Conservation (phyloP, 2,797 vertebrate genomes). For the Poecilia velifera region DNA sequence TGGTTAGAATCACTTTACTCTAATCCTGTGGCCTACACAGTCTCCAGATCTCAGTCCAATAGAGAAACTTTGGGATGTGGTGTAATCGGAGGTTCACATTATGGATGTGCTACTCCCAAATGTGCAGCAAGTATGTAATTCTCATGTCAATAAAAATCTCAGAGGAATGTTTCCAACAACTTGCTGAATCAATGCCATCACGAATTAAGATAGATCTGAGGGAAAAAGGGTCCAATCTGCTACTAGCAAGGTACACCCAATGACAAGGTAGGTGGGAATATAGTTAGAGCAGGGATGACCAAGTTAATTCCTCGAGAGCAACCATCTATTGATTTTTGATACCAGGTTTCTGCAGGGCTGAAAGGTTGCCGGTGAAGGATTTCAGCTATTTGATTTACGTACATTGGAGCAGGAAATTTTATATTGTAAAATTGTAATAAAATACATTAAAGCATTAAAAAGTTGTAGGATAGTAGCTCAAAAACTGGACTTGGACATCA, state of each 20-base stretch:
- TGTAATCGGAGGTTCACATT: background rate
- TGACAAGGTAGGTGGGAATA: background rate
- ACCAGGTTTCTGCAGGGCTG: too few relatives aligned
- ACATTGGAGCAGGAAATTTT: too few relatives aligned
- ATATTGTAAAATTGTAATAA: too few relatives aligned
- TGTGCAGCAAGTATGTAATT: background rate
- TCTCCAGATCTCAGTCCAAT: background rate
- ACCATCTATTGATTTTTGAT: too few relatives aligned
- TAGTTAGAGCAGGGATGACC: background rate
- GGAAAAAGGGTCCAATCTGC: background rate
- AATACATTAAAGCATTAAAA: too few relatives aligned
- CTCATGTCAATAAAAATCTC: background rate
- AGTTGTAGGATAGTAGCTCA: too few relatives aligned
- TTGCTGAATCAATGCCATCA: background rate
- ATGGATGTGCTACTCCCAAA: background rate
- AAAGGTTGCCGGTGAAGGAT: too few relatives aligned
- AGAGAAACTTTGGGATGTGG: background rate
- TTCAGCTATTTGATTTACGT: too few relatives aligned
- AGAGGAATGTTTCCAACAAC: background rate
- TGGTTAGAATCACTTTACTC: background rate
- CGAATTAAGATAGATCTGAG: background rate
- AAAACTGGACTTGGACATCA: too few relatives aligned
- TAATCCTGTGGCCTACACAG: background rate
- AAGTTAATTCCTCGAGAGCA: too few relatives aligned
- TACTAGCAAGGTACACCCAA: background rate